Evolutionary conservation across 2,888 invertebrate genomes (phyloP).

Genomic region (Formica aserva): DNA sequence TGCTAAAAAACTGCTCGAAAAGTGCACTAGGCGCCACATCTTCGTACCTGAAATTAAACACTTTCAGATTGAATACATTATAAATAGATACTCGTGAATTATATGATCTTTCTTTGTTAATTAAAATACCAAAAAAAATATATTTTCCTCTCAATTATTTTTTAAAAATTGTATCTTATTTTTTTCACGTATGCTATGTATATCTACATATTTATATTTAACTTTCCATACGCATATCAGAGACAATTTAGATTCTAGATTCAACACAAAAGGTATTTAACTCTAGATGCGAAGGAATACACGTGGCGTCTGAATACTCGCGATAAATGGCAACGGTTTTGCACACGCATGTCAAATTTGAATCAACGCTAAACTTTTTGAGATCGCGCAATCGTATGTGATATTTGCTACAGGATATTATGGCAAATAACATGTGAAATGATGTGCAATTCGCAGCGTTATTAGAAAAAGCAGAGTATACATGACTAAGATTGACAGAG

Average conservation of each 20-base stretch:
- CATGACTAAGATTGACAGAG: constrained; percentile 75
- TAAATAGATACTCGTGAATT: not conserved
- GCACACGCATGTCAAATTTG: constrained; percentile 2
- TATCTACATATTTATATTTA: not conserved
- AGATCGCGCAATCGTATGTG: not conserved
- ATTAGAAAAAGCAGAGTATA: constrained; percentile 62
- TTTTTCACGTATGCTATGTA: not conserved
- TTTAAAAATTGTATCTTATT: not conserved
- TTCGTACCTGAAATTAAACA: constrained; percentile 8
- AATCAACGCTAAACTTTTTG: not conserved
- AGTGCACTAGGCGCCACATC: not conserved
- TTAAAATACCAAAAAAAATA: not conserved
- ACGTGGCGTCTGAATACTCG: not conserved
- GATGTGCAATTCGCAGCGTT: constrained; percentile 22
- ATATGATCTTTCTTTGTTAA: not conserved
- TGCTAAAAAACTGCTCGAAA: constrained; percentile 34
- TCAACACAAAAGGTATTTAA: not conserved
- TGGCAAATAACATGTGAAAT: constrained; percentile 29
- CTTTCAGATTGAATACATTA: constrained; percentile 9
- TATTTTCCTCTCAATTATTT: not conserved
- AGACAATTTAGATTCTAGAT: not conserved
- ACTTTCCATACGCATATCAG: not conserved
- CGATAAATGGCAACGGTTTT: constrained; percentile 13
- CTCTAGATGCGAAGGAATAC: not conserved
- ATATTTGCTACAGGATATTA: constrained; percentile 29